These are phyloP conservation scores for Zelleria hepariella DNA, from an alignment of 2,888 invertebrate species.

Conservation along the genomic window DNA sequence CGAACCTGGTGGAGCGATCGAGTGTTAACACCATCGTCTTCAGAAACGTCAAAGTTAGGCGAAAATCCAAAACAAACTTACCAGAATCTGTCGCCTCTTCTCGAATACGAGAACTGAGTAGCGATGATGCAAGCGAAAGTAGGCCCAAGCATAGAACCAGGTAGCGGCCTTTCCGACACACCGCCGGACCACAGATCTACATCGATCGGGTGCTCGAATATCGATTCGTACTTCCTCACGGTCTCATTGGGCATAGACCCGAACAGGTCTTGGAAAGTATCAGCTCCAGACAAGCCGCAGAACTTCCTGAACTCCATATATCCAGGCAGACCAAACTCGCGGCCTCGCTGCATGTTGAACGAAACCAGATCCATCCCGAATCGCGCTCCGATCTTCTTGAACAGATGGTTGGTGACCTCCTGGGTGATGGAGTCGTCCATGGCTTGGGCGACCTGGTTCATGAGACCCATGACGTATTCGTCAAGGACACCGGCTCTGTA, in stretches of 20 bases:
- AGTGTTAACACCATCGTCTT: neutral
- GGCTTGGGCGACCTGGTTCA: conserved; percentile 95
- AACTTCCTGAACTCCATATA: conserved; percentile 95
- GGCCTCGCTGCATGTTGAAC: conserved; percentile 93
- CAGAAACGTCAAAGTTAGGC: neutral
- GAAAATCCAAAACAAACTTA: conserved; percentile 25
- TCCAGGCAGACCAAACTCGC: conserved; percentile 92
- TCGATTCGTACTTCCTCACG: conserved; percentile 83
- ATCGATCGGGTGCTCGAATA: conserved; percentile 91
- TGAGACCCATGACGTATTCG: conserved; percentile 92
- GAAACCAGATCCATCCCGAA: conserved; percentile 93
- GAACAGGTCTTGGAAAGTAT: conserved; percentile 84
- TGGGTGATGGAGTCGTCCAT: conserved; percentile 95
- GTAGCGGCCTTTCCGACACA: conserved; percentile 90
- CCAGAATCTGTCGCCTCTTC: conserved; percentile 95
- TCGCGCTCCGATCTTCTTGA: conserved; percentile 83
- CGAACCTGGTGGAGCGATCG: conserved; percentile 73
- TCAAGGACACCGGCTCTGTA: conserved; percentile 92
- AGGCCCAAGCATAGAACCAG: conserved; percentile 94
- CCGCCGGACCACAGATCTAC: conserved; percentile 97
- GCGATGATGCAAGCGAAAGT: conserved; percentile 96
- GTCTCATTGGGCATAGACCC: conserved; percentile 93
- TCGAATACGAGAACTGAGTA: conserved; percentile 90
- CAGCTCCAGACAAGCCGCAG: conserved; percentile 86
- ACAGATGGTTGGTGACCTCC: conserved; percentile 92